Evolutionary conservation across 2,888 invertebrate species (phyloP).

Genomic region (Tenthredo amoena): DNA sequence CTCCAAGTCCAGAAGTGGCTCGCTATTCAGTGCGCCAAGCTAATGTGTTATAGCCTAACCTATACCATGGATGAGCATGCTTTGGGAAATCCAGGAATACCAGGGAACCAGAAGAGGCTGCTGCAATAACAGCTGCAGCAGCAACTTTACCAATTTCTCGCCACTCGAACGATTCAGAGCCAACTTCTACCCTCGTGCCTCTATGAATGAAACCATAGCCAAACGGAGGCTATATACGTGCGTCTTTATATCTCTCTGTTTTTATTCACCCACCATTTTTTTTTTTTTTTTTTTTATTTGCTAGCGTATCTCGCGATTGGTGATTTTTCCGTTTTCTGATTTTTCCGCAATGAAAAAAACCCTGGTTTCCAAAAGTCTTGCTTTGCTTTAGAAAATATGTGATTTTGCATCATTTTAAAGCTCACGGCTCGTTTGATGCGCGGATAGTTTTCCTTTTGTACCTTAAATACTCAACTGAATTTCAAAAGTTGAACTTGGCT

Average conservation of each 20-base stretch:
- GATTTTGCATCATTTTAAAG: neutral
- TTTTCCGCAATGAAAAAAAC: neutral
- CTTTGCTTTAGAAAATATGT: neutral
- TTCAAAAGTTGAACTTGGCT: constrained; percentile 32
- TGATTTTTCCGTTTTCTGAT: neutral
- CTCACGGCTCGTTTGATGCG: neutral
- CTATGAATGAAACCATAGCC: neutral
- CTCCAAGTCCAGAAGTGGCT: constrained; percentile 14
- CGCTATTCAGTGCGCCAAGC: constrained; percentile 4
- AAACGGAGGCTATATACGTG: neutral
- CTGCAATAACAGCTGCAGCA: constrained; percentile 23
- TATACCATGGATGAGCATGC: neutral
- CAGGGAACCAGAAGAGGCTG: constrained; percentile 31
- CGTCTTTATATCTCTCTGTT: neutral
- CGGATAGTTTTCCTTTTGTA: constrained; percentile 1
- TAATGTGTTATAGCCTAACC: neutral
- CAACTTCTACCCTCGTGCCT: constrained; percentile 5
- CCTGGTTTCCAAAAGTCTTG: neutral
- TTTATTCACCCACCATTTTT: neutral
- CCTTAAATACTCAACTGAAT: constrained; percentile 13
- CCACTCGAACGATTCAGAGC: constrained; percentile 21
- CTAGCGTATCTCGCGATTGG: neutral
- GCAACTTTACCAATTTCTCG: constrained; percentile 43
- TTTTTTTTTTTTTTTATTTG: neutral
- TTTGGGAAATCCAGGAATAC: neutral